Evolutionary conservation across 2,888 invertebrate species (phyloP).

Genomic region (Oxystoma pomonae): DNA sequence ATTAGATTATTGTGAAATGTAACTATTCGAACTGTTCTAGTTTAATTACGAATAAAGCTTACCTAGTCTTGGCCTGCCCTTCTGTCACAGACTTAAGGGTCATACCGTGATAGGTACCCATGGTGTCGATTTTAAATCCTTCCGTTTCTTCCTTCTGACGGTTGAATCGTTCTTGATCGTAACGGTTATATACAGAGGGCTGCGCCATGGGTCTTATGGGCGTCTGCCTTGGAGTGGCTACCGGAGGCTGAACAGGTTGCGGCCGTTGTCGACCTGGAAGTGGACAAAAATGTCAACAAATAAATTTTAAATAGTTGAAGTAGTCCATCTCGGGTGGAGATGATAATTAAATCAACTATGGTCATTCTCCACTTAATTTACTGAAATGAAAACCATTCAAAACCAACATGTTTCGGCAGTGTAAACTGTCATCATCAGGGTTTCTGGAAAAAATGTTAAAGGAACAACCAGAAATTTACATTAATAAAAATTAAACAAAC

Average conservation of each 20-base stretch:
- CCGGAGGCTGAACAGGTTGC: conserved; percentile 47
- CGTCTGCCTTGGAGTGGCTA: conserved; percentile 61
- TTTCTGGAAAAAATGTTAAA: too few species aligned
- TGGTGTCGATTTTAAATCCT: conserved; percentile 98
- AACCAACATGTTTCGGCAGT: too few species aligned
- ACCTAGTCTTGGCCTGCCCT: conserved; percentile 65
- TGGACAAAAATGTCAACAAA: conserved; percentile 2
- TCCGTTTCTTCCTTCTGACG: conserved; percentile 94
- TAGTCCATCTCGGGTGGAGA: too few species aligned
- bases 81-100: conserved; percentile 96
- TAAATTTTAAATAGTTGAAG: too few species aligned
- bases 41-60: conserved; percentile 25
- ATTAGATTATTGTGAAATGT: too few species aligned
- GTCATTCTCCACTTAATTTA: too few species aligned
- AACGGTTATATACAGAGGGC: conserved; percentile 91
- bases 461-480: too few species aligned
- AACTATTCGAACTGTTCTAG: too few species aligned
- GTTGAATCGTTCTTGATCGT: conserved; percentile 97
- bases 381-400: too few species aligned
- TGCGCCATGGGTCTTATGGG: conserved; percentile 64
- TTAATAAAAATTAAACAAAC: too few species aligned
- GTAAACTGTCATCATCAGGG: too few species aligned
- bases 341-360: too few species aligned
- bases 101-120: conserved; percentile 98
- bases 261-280: conserved; percentile 55